These are phyloP conservation scores for Anguilla rostrata DNA, from an alignment of 2,113 vertebrate species.

Conservation along the genomic window DNA sequence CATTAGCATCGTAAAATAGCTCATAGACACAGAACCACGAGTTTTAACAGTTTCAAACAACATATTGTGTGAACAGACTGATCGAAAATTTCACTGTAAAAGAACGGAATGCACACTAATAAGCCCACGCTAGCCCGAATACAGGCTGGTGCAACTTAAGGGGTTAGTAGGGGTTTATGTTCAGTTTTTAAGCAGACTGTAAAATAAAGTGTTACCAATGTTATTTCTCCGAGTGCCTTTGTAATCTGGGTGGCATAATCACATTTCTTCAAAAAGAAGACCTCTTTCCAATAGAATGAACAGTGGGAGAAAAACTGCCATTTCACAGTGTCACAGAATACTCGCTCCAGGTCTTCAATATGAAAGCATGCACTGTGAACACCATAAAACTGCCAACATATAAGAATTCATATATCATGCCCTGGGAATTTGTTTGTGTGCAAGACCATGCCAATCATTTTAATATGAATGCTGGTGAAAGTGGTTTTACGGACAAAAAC, in stretches of 20 bases:
- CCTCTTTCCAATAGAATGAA: neutral
- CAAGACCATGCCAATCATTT: constrained; percentile 39
- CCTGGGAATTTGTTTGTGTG: constrained; percentile 33
- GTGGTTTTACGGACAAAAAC: constrained; percentile 1
- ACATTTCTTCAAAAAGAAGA: neutral
- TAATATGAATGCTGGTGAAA: constrained; percentile 2
- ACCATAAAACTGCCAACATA: neutral
- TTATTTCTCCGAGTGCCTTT: neutral
- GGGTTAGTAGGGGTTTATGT: too few species aligned
- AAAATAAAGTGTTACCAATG: too few species aligned
- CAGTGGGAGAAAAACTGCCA: neutral
- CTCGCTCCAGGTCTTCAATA: neutral
- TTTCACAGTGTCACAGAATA: neutral
- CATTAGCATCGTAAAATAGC: too few species aligned
- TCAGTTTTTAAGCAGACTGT: too few species aligned
- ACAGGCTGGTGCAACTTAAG: too few species aligned
- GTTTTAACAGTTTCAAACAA: too few species aligned
- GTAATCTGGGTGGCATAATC: neutral
- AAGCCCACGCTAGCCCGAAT: too few species aligned
- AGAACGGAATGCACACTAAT: too few species aligned
- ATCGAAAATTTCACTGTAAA: too few species aligned
- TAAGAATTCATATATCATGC: neutral
- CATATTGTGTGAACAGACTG: too few species aligned
- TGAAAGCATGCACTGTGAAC: neutral
- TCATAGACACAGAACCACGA: too few species aligned